Percentiles rank a stretch among this genome's conserved stretches.
phyloP scores from a whole-genome alignment of 2,888 invertebrate genomes.

The Zelleria hepariella region DNA sequence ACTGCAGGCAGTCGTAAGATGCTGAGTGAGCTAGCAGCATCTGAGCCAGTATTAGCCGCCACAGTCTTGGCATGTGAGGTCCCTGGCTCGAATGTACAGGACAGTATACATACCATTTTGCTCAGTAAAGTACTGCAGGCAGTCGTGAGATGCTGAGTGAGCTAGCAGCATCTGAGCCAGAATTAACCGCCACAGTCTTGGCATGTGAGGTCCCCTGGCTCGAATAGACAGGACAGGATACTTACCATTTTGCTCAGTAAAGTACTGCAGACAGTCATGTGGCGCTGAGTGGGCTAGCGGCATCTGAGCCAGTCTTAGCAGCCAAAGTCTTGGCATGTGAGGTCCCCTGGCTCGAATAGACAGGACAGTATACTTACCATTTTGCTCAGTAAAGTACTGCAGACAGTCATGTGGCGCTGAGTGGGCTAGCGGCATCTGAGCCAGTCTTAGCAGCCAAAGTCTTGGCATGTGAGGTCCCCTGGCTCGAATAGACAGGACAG shows the following conservation, averaged over 20 bases:
- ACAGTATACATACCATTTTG: constrained; percentile 59
- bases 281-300: constrained; percentile 84
- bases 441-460: constrained; percentile 83
- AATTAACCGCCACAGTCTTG: constrained; percentile 84
- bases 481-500: too few relatives aligned
- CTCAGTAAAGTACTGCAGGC: constrained; percentile 80
- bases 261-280: constrained; percentile 83
- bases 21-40: constrained; percentile 83
- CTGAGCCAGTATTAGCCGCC: constrained; percentile 84
- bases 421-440: constrained; percentile 83
- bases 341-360: too few relatives aligned
- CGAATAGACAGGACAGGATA: constrained; percentile 38
- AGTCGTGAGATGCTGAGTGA: constrained; percentile 82
- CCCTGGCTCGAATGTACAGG: constrained; percentile 37
- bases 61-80: constrained; percentile 77
- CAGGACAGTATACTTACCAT: constrained; percentile 49
- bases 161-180: constrained; percentile 84
- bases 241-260: constrained; percentile 72
- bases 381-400: constrained; percentile 77
- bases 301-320: constrained; percentile 82
- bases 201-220: constrained; percentile 66
- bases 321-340: constrained; percentile 82
- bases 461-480: constrained; percentile 78
- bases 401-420: constrained; percentile 83
- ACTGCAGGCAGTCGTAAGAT: constrained; percentile 84